Evolutionary conservation across 2,888 invertebrate species (phyloP).

Genomic region (Seladonia tumulorum): DNA sequence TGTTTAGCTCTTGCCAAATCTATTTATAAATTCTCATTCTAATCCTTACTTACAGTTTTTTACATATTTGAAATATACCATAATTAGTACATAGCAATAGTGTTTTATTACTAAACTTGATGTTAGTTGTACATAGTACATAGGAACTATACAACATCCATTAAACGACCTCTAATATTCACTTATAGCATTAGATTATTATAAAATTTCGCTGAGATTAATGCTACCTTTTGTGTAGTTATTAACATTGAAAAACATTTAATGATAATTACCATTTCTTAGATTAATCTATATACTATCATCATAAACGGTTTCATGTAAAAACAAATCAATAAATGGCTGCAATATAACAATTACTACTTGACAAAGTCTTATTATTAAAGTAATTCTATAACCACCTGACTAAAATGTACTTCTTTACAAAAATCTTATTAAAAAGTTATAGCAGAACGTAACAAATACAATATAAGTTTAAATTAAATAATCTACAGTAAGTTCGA

Average conservation of each 20-base stretch:
- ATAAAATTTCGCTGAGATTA: too few relatives aligned
- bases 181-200: too few relatives aligned
- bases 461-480: neutral
- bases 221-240: too few relatives aligned
- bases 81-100: neutral
- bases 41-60: neutral
- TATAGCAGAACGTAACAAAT: neutral
- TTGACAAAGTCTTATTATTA: neutral
- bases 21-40: neutral
- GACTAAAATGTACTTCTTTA: neutral
- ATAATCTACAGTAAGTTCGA: neutral
- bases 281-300: too few relatives aligned
- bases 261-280: neutral
- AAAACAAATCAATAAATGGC: too few relatives aligned
- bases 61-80: neutral
- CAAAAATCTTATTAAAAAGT: neutral
- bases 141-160: neutral
- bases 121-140: neutral
- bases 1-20: neutral
- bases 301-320: too few relatives aligned
- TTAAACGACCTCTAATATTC: neutral
- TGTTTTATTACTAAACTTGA: neutral
- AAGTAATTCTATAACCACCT: neutral
- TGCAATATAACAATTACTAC: neutral
- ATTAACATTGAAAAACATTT: neutral